Evolutionary conservation across 2,888 invertebrate species (phyloP), one percentile per base, ranked within the genome.

Genomic region (Phymatocera aterrima): DNA sequence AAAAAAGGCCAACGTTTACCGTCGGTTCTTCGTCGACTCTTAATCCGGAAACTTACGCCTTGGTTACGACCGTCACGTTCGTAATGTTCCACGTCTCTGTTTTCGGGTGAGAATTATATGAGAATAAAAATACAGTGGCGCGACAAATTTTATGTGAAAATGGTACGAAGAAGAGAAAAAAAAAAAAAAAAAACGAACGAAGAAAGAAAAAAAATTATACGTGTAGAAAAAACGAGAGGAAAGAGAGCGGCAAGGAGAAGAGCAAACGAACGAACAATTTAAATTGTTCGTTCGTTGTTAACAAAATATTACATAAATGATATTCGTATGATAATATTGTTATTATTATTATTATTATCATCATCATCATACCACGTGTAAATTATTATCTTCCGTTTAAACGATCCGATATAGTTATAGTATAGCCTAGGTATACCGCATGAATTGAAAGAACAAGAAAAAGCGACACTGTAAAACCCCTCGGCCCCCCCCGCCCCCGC

Each of bases 1-100:
- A 88, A 81, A 88, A 87, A 77, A 83, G 85, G 18, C 85, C 86
- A 6, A 31, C 57, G 0, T 75, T 75, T 24, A 75, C 57, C 37
- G 43, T 75, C 21, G 60, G 75, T 46, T 54, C 75, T 21, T 75
- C 75, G 43, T 60, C 75, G 57, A 54, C 75, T n/a, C 21, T 54
- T 10, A 75, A 54, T 75, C 60, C 24, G 24, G 57, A 57, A 34
- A 57, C 57, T 31, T 51, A 72, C 72, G 51, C 51, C 8, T 18
- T 54, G 8, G 31, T 51, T 40, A 46, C 46, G 68, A 40, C 68
- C n/a, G 21, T 28, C 43, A 28, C 68, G 10, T 21, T 68, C 46
- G 46, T 31, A 15, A 28, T 46, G 1, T 12, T 75, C 6, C 51
- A 34, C 18, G 18, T 72, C 15, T 34, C 15, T 3, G n/a, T 48